Conservation (phyloP, 2,888 invertebrate genomes). For the Himalopsyche tibetana region DNA sequence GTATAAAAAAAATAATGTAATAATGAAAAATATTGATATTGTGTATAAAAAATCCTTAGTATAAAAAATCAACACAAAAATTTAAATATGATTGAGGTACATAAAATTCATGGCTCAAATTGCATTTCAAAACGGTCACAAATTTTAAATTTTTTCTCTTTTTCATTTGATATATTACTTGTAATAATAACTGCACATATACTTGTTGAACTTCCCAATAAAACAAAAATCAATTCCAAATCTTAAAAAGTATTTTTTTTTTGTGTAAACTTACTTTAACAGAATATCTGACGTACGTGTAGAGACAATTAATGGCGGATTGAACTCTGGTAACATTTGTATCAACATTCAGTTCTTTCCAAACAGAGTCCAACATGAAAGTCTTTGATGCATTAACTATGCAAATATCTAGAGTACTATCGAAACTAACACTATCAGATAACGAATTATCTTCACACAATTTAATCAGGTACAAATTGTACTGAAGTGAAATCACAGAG, state of each 20-base stretch:
- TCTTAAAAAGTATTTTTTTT: not conserved
- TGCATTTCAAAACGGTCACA: too few species aligned
- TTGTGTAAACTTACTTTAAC: constrained; percentile 71
- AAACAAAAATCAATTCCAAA: not conserved
- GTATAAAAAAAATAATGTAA: too few species aligned
- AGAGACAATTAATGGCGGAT: constrained; percentile 75
- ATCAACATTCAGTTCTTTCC: constrained; percentile 73
- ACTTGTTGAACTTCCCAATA: too few species aligned
- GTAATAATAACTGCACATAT: too few species aligned
- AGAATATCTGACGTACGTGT: constrained; percentile 74
- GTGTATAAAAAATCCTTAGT: too few species aligned
- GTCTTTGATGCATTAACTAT: constrained; percentile 72
- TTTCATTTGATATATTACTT: too few species aligned
- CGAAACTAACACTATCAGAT: constrained; percentile 69
- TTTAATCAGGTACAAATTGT: constrained; percentile 75
- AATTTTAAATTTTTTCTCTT: too few species aligned
- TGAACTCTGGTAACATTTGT: constrained; percentile 73
- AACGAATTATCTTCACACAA: constrained; percentile 73
- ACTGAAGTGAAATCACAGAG: constrained; percentile 74
- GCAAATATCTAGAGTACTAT: constrained; percentile 61
- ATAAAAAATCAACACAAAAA: too few species aligned
- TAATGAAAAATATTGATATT: too few species aligned
- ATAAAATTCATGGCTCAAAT: too few species aligned
- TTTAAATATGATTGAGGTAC: too few species aligned
- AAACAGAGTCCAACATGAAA: constrained; percentile 72